Base-by-base conservation (phyloP, 2,888 invertebrate genomes). In the Lepidonotus clava region DNA sequence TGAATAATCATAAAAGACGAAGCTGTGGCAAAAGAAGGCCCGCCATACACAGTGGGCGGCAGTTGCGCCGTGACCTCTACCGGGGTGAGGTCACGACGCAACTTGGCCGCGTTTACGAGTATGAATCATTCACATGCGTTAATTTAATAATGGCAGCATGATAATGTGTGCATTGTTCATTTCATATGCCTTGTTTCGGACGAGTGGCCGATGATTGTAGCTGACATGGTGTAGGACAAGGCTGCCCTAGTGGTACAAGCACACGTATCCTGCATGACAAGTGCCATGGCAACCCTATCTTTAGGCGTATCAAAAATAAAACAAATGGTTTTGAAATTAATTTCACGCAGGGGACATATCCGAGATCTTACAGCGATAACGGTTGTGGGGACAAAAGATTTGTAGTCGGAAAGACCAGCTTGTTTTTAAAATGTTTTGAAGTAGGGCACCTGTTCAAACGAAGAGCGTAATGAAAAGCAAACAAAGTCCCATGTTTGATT, bases 101-200 rank as follows among this genome's bases (percentile, higher is more conserved):
- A 28, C 34, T 80, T 76, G 1, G 46, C 80, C 80, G 46, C 46
- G 41, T 80, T 80, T 80, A 80, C 80, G 80, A 46, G 46, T 28
- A 80, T 80, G 80, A 80, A 80, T 80, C 80, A 80, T 80, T 80
- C 80, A 80, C 80, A 80, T 80, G 80, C 41, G 46, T 32, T 80
- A 80, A 80, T 80, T 80, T 46, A 80, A 80, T 80, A 80, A 80
- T 51, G 32, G 80, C 51, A 34, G n/a, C 80, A 46, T 80, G 80
- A 41, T 80, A 80, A 80, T 80, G 46, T 46, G 14, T 46, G 80
- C 80, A 46, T 80, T 80, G 80, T 80, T 46, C 80, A 41, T 41
- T 41, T 80, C 80, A 41, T 80, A 46, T 46, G 80, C 46, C 24
- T 46, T 80, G 80, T 80, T 46, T 28, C 28, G n/a, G 71, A 34